A percentile compares a stretch with the other conserved stretches of the same genome.
phyloP scores from a whole-genome alignment of 2,797 vertebrate genomes.

The Halcyon badia region DNA sequence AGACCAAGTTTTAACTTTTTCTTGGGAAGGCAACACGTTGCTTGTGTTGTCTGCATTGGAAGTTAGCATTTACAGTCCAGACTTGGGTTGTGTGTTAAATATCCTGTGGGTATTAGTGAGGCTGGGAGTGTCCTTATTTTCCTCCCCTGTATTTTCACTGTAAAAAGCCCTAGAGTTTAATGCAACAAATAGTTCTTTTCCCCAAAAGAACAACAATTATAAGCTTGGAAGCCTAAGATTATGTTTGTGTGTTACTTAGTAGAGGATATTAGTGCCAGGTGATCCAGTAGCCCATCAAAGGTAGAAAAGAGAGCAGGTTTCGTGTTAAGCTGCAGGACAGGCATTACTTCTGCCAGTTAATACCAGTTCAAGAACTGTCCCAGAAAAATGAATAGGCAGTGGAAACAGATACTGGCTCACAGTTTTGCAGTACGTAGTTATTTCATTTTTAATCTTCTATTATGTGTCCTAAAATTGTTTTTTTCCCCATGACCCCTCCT shows the following conservation, averaged over 20 bases:
- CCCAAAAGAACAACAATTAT: neutral
- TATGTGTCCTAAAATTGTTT: neutral
- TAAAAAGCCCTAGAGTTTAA: neutral
- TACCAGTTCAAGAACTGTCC: neutral
- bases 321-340: neutral
- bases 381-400: neutral
- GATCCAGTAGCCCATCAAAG: neutral
- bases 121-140: neutral
- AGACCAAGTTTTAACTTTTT: neutral
- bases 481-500: neutral
- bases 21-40: rapidly evolving
- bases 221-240: neutral
- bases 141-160: neutral
- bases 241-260: neutral
- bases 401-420: neutral
- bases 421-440: neutral
- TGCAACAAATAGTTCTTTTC: neutral
- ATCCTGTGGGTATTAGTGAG: neutral
- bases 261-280: neutral
- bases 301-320: neutral
- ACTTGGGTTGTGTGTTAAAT: neutral
- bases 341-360: neutral
- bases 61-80: neutral
- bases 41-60: neutral
- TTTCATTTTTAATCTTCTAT: neutral